Base-by-base conservation (phyloP, 2,797 vertebrate genomes). In the Mergus octosetaceus region DNA sequence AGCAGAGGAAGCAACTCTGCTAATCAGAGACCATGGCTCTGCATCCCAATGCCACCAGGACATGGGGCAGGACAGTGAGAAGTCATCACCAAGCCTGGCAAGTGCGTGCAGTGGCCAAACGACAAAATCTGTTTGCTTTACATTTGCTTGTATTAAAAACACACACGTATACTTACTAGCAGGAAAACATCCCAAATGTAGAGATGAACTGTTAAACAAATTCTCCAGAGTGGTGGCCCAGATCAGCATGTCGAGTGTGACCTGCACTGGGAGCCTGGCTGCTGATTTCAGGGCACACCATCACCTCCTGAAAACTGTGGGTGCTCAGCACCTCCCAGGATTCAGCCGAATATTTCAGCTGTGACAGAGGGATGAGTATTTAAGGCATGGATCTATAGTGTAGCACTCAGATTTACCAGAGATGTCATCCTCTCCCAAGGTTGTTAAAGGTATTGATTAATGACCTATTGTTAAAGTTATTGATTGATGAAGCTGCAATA, bases 361-460 rank as follows among this genome's bases (percentile, higher is more conserved):
- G 39, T 60, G 60, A 79, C 65, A 53, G 62, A 73, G 8, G 53
- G 24, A 72, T 75, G 56, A 90, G 91, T 95, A 89, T 70, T 93
- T 93, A 96, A 95, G 79, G 58, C 56, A 77, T 7, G 41, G 82
- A 89, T 91, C 92, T 81, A 43, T 45, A 62, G 30, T 4, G 11
- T 27, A 86, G 28, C 70, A 15, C 51, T 83, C 89, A 91, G 89
- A 86, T 85, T 90, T 92, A 94, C 62, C 87, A 91, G 87, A 74
- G 32, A 65, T 86, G 54, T 72, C 85, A 86, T 78, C 58, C 27
- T 30, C 47, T 94, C 11, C n/a, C 10, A 60, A 22, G n/a, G 70
- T 45, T 89, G 58, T 93, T 95, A 95, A 91, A 92, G 30, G 30
- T 86, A 92, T 86, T 95, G 94, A 96, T 95, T 91, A 91, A 97